A percentile compares a stretch with the other conserved stretches of the same genome.
Conservation (phyloP, 2,888 invertebrate species). For the Caenorhabditis zanzibari region DNA sequence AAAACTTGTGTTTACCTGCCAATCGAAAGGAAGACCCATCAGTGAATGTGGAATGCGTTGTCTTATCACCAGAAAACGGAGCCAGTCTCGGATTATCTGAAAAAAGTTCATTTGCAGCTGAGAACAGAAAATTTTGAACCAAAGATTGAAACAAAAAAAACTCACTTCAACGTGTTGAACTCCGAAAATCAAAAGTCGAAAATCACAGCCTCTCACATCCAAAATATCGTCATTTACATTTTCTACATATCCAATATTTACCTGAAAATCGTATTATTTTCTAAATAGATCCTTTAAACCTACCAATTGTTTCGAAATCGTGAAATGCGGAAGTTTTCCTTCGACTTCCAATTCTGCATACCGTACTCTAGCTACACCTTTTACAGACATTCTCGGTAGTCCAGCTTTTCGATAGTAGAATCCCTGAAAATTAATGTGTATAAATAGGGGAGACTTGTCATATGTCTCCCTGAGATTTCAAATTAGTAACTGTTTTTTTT, state of each 20-base stretch:
- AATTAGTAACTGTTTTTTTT: no score
- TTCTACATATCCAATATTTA: slow-evolving; percentile 73
- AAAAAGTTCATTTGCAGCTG: not conserved
- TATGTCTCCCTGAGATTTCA: no score
- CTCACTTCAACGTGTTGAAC: slow-evolving; percentile 69
- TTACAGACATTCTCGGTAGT: slow-evolving; percentile 66
- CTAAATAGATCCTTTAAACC: no score
- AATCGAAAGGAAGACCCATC: slow-evolving; percentile 76
- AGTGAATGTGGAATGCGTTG: slow-evolving; percentile 80
- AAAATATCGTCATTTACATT: slow-evolving; percentile 67
- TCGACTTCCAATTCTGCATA: slow-evolving; percentile 64
- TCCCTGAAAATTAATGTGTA: slow-evolving; percentile 68
- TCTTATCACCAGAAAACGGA: slow-evolving; percentile 78
- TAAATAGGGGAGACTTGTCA: no score
- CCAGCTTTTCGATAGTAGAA: slow-evolving; percentile 67
- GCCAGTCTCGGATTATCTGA: slow-evolving; percentile 77
- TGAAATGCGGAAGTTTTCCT: slow-evolving; percentile 66
- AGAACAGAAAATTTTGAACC: no score
- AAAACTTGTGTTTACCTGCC: slow-evolving; percentile 69
- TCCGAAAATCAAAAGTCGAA: slow-evolving; percentile 69
- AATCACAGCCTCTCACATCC: slow-evolving; percentile 72
- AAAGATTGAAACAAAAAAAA: no score
- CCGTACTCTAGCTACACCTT: slow-evolving; percentile 69
- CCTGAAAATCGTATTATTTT: slow-evolving; percentile 47
- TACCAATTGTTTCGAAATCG: slow-evolving; percentile 55